Evolutionary conservation across 2,888 invertebrate genomes (phyloP), one percentile per base, ranked within the genome.

Genomic region (Cephus sareptanus): DNA sequence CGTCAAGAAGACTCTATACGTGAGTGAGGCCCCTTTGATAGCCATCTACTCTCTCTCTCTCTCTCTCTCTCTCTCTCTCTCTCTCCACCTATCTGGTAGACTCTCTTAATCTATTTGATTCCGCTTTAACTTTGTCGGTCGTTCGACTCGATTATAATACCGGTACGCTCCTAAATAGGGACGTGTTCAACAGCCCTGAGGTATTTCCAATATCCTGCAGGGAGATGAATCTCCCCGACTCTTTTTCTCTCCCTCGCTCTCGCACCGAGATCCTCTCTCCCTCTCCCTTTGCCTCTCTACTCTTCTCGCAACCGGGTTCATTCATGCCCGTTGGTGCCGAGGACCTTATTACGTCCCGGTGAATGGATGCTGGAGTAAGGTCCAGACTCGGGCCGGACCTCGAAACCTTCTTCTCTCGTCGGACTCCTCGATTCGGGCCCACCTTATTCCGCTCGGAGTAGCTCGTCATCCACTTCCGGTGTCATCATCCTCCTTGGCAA

Each of bases 181-280:
- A 82, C 88, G 85, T 90, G 91, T 90, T 88, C 83, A 88, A 90
- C 89, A 90, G 87, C 88, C 85, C 86, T 86, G 86, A 87, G 89
- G 91, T 90, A 90, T 91, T 91, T 91, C 90, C 91, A 91, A 91
- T 91, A 91, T 91, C 91, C 91, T 91, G 91, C 89, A 87, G 87
- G 86, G 87, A 85, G 87, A 88, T 89, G 88, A 87, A 86, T 90
- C 87, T 31, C 75, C 80, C 80, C 77, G 75, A 70, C 83, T 83
- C 83, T 83, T 81, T 73, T 56, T 75, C 74, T 68, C 78, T 74
- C 68, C 73, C 68, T 77, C 75, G 70, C 79, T 76, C 35, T 79
- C 76, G 77, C 76, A 11, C 3, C 73, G n/a, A 71, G 73, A 76
- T 73, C 56, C 69, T 75, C 78, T 80, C 75, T 75, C 78, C 33